Base-by-base conservation (phyloP, 2,797 vertebrate genomes). In the Malurus splendens region DNA sequence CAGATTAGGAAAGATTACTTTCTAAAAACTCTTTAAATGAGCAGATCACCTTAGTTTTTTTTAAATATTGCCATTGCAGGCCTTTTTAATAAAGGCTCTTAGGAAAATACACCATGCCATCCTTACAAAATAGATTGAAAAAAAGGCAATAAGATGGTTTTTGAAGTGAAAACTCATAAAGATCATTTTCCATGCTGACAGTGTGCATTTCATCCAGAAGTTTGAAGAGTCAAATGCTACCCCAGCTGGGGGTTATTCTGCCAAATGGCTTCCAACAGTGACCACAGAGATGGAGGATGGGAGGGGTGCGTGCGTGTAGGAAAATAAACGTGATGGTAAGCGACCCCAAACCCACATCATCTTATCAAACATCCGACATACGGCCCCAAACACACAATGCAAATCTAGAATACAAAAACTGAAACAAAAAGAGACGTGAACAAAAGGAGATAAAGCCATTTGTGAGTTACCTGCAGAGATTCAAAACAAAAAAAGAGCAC, bases 211-310 rank as follows among this genome's bases (percentile, higher is more conserved):
- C 96, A 97, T 97, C 97, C 96, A 91, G 94, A 96, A 96, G 96
- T 97, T 97, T 97, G 97, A 98, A 96, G 96, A 98, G 97, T 98
- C 97, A 97, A 98, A 98, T 96, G 95, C 96, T 97, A 97, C 95
- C 98, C 95, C 98, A 97, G 98, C 96, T 97, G 98, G 98, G 97
- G 97, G 97, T 97, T 97, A 96, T 96, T 98, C 97, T 97, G 96
- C 97, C 97, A 96, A 98, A 97, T 95, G 98, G 98, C 97, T 97
- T 98, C 98, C 98, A 98, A 98, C 98, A 97, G 98, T 97, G 98
- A 97, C 94, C 94, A 96, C 96, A 97, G 97, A 97, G 96, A 96
- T 96, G 96, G 95, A 94, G 96, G 95, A 95, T 89, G 92, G 96
- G 96, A 97, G 96, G 95, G 94, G 87, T 88, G 94, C 23, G 7